Base-by-base conservation (phyloP, 2,888 invertebrate species). In the Pyralis farinalis region DNA sequence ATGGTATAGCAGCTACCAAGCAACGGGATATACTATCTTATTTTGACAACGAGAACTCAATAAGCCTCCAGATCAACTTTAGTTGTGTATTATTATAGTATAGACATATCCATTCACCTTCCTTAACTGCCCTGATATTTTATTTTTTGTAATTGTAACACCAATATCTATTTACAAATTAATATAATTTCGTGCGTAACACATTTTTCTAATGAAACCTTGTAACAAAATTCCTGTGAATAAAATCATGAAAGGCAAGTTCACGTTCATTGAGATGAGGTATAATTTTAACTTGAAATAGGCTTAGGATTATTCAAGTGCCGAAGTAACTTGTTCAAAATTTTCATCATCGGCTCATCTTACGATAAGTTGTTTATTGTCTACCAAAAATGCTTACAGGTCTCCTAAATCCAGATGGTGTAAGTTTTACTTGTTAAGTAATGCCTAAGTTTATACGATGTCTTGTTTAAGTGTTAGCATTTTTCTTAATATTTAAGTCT, bases 401-500 rank as follows among this genome's bases (percentile, higher is more conserved):
- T 25, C 25, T 25, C 25, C n/a, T 49, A 56, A 44, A 58, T 55
- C 59, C 57, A 54, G 61, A 53, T 59, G 68, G 68, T 79, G 63
- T 82, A 82, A 83, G 75, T 72, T 77, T 56, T 81, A 83, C 72
- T 71, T 75, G 71, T 79, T 85, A 85, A 84, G 77, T 82, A 82
- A 78, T 74, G 84, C 84, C 83, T 86, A 86, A 85, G 85, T 83
- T 84, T 80, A 72, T 81, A 79, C 71, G 71, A 80, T 67, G 66
- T 79, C 75, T 82, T 80, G 70, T 70, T 68, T 81, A 81, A 81
- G 81, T 82, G 73, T 79, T 82, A 82, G 85, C 76, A 79, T 79
- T 82, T 66, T 72, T 73, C 72, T 72, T 80, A 76, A 74, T 71
- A 53, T 16, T 71, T 84, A 82, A 84, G 82, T 77, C 73, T 76